These are phyloP conservation scores for Jacana jacana DNA, from an alignment of 2,113 vertebrate genomes.

Conservation along the genomic window DNA sequence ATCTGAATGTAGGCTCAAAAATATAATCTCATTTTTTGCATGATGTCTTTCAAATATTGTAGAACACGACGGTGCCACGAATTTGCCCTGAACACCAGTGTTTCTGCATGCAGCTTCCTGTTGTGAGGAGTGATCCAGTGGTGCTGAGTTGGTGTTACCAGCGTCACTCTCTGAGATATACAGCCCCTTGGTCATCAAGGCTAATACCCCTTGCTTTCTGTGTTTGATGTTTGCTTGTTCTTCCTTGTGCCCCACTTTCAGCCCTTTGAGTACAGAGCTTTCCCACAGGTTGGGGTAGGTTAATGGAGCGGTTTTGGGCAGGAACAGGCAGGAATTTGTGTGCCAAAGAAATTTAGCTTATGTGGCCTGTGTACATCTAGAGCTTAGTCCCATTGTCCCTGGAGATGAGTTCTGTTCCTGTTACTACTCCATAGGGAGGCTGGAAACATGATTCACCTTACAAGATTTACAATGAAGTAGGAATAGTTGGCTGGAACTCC, in stretches of 20 bases:
- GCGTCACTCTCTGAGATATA: not conserved
- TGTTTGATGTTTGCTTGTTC: not conserved
- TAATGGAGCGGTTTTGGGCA: not conserved
- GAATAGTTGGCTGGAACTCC: not conserved
- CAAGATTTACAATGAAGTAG: not conserved
- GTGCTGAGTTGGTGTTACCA: accelerated
- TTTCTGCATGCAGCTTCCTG: not conserved
- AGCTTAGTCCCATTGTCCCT: not conserved
- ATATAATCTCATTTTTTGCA: not conserved
- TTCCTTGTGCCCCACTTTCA: not conserved
- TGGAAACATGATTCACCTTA: not conserved
- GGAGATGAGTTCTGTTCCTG: not conserved
- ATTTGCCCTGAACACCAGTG: not conserved
- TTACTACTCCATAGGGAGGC: not conserved
- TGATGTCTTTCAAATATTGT: not conserved
- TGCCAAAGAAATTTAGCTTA: not conserved
- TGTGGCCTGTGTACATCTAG: not conserved
- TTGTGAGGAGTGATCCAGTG: accelerated
- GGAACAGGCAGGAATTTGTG: not conserved
- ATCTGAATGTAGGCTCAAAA: not conserved
- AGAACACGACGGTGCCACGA: accelerated
- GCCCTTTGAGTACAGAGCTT: not conserved
- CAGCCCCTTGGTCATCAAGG: not conserved
- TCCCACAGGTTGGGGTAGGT: not conserved
- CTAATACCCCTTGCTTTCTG: not conserved